These are phyloP conservation scores for Eospalax fontanierii DNA, from an alignment of 2,797 vertebrate species.

Conservation along the genomic window DNA sequence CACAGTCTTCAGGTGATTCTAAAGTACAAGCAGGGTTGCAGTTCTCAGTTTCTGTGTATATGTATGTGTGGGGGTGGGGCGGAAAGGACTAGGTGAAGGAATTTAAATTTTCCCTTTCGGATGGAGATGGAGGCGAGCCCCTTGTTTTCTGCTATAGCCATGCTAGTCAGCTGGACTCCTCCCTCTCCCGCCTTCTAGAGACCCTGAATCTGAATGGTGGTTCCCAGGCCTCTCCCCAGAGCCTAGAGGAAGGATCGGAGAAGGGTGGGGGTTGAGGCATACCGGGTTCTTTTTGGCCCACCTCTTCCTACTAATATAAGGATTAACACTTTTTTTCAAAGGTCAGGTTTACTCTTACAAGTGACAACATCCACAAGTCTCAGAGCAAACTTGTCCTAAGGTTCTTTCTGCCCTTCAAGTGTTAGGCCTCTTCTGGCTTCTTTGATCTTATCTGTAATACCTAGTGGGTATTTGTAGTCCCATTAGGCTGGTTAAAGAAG, in stretches of 20 bases:
- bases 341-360: slow-evolving; percentile 38
- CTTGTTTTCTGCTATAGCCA: background rate
- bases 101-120: slow-evolving; percentile 79
- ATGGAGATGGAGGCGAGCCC: slow-evolving; percentile 76
- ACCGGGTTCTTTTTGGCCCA: background rate
- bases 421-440: background rate
- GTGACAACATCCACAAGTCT: background rate
- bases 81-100: slow-evolving; percentile 70
- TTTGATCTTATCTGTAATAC: slow-evolving; percentile 20
- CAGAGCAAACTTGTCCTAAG: background rate
- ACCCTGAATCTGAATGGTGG: slow-evolving; percentile 76
- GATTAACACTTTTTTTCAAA: background rate
- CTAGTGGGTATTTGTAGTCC: background rate
- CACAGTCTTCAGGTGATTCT: background rate
- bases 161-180: background rate
- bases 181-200: slow-evolving; percentile 1
- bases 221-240: slow-evolving; percentile 42
- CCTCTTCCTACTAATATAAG: background rate
- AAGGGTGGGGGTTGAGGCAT: background rate
- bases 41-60: background rate
- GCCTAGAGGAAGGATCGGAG: slow-evolving; percentile 4
- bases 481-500: background rate
- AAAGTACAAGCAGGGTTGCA: background rate
- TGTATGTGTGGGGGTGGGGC: background rate
- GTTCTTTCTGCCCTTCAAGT: slow-evolving; percentile 16